These are phyloP conservation scores for Apolygus lucorum DNA, from an alignment of 1,140 invertebrate species.

Conservation along the genomic window DNA sequence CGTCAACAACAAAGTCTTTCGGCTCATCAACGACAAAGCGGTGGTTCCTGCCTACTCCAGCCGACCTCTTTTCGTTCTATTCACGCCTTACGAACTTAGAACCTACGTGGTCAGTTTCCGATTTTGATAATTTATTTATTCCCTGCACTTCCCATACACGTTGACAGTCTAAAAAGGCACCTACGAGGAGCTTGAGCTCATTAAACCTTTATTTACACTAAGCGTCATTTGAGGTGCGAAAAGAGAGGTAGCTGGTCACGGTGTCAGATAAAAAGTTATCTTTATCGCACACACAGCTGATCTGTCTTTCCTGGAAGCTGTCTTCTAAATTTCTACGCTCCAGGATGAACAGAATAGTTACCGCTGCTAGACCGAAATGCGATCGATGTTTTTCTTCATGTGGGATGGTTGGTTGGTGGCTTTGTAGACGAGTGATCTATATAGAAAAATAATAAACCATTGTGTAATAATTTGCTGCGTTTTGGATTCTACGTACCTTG, in stretches of 20 bases:
- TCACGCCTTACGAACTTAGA: conserved; percentile 14
- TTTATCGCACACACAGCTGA: too few relatives aligned
- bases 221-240: background rate
- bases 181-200: background rate
- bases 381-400: too few relatives aligned
- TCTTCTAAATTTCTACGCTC: too few relatives aligned
- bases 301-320: too few relatives aligned
- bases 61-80: background rate
- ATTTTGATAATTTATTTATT: background rate
- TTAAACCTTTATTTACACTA: background rate
- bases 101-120: conserved; percentile 9
- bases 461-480: too few relatives aligned
- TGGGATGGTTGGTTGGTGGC: too few relatives aligned
- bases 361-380: too few relatives aligned
- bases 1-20: background rate
- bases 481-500: too few relatives aligned
- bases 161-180: background rate
- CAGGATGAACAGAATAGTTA: too few relatives aligned
- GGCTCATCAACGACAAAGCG: background rate
- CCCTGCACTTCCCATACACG: too few relatives aligned
- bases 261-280: background rate
- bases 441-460: too few relatives aligned
- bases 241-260: background rate
- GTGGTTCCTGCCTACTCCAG: background rate
- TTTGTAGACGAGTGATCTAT: too few relatives aligned